Evolutionary conservation across 2,113 vertebrate genomes (phyloP), one percentile per base, ranked within the genome.

Genomic region (Lasiurus cinereus): DNA sequence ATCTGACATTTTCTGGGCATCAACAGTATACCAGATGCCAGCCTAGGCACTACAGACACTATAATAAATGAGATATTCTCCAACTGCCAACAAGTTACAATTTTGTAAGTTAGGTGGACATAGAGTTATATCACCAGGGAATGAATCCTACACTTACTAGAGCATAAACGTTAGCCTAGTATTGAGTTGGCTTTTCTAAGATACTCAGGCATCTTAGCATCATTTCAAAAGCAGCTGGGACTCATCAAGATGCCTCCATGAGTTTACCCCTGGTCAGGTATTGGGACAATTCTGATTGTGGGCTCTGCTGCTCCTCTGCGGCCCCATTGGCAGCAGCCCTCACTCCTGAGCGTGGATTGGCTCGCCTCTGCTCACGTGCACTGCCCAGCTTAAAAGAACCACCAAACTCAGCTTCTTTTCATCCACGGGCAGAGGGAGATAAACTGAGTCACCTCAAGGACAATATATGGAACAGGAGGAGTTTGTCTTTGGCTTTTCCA

Each of bases 1-100:
- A 33, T 59, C 76, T 87, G 16, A 97, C 12, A 76, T 70, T 91
- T 89, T 33, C 64, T 89, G 39, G 19, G 15, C 8, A 70, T 64
- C 19, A 14, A 43, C 56, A 70, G 22, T 90, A 6, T 70, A 7
- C 24, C 54, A 54, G 59, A 8, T 77, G 8, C 76, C 50, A 39
- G 39, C 36, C 16, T 52, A 5, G 29, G 31, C 24, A 62, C 62
- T 19, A 24, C 70, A 78, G 92, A 90, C 12, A n/a, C 5, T 91
- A 0, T 14, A 50, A 31, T 80, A 87, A 83, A 46, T 80, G 80
- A 77, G 36, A 62, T 36, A 50, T 5, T n/a, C 15, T 69, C 56
- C 48, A 72, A 56, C 16, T 43, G 87, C 84, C 16, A 82, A n/a
- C 86, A 88, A 88, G 52, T 56, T 73, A 19, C 21, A 88, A 43